Evolutionary conservation across 1,140 invertebrate genomes (phyloP).

Genomic region (Neotoxoptera formosana): DNA sequence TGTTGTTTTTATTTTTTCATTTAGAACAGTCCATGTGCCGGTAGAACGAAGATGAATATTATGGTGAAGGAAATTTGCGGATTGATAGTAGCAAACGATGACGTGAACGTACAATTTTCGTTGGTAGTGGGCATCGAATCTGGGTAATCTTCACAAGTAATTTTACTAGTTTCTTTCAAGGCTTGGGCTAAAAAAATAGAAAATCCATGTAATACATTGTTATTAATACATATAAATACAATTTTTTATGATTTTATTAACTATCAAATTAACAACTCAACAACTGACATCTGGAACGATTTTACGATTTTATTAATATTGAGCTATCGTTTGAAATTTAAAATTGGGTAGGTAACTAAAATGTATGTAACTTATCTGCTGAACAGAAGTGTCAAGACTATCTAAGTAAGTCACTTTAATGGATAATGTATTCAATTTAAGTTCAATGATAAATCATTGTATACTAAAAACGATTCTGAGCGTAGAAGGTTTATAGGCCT

Average conservation of each 20-base stretch:
- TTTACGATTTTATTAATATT: not conserved
- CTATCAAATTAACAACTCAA: not conserved
- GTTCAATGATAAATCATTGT: no score
- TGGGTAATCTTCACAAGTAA: constrained; percentile 28
- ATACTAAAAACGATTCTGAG: no score
- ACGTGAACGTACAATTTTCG: constrained; percentile 10
- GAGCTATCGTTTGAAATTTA: not conserved
- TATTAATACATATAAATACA: not conserved
- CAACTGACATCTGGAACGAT: not conserved
- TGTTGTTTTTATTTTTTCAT: constrained; percentile 63
- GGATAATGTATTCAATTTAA: no score
- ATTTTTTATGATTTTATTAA: not conserved
- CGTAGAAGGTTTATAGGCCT: no score
- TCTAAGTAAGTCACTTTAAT: no score
- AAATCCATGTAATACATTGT: not conserved
- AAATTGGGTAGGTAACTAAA: no score
- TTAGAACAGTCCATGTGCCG: constrained; percentile 67
- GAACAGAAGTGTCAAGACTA: no score
- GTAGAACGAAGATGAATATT: constrained; percentile 12
- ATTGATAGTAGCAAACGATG: not conserved
- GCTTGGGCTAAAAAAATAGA: not conserved
- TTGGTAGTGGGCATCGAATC: constrained; percentile 1
- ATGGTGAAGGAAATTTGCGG: constrained; percentile 4
- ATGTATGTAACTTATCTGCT: no score
- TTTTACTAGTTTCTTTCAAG: not conserved